Conservation (phyloP, 2,797 vertebrate genomes). For the Myotis daubentonii region DNA sequence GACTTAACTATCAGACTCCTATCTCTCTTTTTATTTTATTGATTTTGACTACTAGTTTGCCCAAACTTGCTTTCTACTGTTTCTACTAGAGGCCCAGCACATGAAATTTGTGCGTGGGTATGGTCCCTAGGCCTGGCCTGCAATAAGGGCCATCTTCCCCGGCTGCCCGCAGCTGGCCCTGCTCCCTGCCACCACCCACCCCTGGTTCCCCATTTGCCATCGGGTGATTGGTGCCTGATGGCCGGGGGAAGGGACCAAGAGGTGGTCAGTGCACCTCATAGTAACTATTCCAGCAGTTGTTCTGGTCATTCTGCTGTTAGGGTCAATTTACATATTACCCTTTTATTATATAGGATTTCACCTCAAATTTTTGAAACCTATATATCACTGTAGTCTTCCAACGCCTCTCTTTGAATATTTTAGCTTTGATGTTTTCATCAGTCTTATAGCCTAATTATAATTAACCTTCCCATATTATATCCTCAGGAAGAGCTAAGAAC, state of each 20-base stretch:
- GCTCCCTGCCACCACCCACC: no score
- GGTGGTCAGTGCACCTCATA: no score
- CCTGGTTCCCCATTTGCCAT: no score
- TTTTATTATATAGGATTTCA: neutral
- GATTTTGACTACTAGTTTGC: neutral
- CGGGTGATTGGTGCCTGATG: no score
- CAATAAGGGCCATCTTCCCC: no score
- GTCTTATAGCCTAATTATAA: slow-evolving; percentile 6
- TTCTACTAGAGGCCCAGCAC: neutral
- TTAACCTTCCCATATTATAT: neutral
- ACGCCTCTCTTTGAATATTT: neutral
- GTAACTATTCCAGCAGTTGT: no score
- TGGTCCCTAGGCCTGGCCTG: no score
- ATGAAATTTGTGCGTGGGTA: no score
- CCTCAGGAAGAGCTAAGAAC: neutral
- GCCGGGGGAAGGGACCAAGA: no score
- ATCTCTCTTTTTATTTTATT: neutral
- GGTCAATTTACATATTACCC: no score
- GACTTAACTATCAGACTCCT: neutral
- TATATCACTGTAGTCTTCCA: neutral
- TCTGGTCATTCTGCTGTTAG: no score
- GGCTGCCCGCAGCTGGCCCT: no score
- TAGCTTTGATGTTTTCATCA: neutral
- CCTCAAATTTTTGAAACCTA: neutral
- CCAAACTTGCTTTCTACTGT: neutral